phyloP scores from a whole-genome alignment of 2,113 vertebrate genomes.

The Heterochromis multidens region DNA sequence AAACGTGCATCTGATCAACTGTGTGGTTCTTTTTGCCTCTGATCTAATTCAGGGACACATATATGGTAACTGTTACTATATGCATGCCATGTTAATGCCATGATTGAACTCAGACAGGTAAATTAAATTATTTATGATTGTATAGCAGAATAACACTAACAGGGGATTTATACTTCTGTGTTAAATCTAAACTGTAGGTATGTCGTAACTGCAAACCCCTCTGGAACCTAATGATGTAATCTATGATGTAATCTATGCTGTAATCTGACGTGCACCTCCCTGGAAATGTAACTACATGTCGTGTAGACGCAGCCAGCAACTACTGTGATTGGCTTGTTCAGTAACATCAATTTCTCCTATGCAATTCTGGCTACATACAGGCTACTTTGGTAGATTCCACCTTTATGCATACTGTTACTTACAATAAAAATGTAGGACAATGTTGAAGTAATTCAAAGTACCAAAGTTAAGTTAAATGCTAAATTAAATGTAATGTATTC shows the following conservation, averaged over 20 bases:
- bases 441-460: neutral
- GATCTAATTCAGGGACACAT: neutral
- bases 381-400: neutral
- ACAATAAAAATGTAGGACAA: neutral
- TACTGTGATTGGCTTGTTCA: neutral
- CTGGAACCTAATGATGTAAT: neutral
- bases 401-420: neutral
- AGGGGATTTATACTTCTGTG: neutral
- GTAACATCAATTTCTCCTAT: too few species aligned
- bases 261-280: neutral
- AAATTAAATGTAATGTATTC: neutral
- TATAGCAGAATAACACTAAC: too few species aligned
- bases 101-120: neutral
- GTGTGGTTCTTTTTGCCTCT: neutral
- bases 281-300: neutral
- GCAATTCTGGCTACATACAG: neutral
- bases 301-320: neutral
- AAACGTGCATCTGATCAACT: neutral
- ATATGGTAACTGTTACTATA: neutral
- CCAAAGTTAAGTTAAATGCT: neutral
- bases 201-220: neutral
- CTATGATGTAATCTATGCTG: neutral
- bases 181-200: neutral
- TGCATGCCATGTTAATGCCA: neutral
- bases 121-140: too few species aligned